Evolutionary conservation across 2,113 vertebrate genomes (phyloP), one percentile per base, ranked within the genome.

Genomic region (Pogonocichla stellata): DNA sequence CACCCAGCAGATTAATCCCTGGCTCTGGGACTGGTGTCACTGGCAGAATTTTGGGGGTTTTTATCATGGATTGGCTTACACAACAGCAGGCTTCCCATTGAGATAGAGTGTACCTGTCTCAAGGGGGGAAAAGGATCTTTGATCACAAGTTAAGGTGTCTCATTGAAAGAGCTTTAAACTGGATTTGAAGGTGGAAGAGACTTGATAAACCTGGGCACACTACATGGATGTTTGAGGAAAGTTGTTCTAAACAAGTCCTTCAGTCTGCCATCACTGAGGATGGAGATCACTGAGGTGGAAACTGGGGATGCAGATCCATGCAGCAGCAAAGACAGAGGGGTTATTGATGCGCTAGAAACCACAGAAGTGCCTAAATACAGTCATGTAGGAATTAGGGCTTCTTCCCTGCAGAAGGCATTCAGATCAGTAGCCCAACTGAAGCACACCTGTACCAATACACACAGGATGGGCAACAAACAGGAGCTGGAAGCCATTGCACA

Each of bases 311-410:
- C 19, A 66, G 51, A 43, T 51, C 14, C 51, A 14, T 33, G 15
- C 1, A 0, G 8, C 36, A 58, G 33, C 33, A 51, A 80, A 51
- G 43, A 51, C 16, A 36, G 36, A 50, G 58, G 43, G 14, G 33
- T 36, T 31, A 28, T 10, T 48, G 36, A 65, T 19, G 8, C 19
- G 8, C 33, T 43, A 43, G 58, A 65, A 72, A 80, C 43, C 26
- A 65, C 12, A 15, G 22, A 73, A 51, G 22, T 14, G 26, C 31
- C 34, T 36, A 18, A 51, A 20, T 43, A 23, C 0, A 0, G 29
- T 56, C 7, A 10, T 14, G 18, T 9, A 69, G 56, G 34, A 56
- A 62, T 90, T 42, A 62, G 29, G 18, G 20, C 22, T 54, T 62
- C 71, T 65, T 62, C 42, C 26, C 43, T 36, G 9, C 9, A n/a